These are phyloP conservation scores for Prolemur simus DNA, from an alignment of 2,113 vertebrate species.

Conservation along the genomic window DNA sequence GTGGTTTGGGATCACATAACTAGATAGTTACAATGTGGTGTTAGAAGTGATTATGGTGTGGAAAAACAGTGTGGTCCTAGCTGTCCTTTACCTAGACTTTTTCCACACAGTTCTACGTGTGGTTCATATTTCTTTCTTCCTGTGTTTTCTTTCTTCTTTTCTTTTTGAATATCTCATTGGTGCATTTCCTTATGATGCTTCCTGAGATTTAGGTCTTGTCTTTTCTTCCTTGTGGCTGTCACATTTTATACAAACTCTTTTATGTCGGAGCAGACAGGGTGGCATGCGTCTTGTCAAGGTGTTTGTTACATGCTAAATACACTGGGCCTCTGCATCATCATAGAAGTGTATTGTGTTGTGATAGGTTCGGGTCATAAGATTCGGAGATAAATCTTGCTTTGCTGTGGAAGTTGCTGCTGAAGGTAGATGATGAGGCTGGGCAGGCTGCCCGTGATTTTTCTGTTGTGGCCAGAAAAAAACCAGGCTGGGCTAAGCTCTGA, in stretches of 20 bases:
- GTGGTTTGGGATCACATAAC: neutral
- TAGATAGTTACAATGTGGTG: neutral
- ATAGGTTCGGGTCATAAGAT: neutral
- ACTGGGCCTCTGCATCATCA: accelerated
- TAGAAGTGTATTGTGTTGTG: neutral
- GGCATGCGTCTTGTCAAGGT: neutral
- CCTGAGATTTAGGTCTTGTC: neutral
- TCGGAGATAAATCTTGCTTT: neutral
- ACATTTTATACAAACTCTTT: neutral
- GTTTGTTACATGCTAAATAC: neutral
- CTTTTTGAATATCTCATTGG: neutral
- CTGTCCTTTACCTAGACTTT: neutral
- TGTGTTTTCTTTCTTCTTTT: neutral
- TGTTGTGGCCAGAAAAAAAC: neutral
- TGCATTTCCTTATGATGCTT: neutral
- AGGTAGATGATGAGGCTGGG: neutral
- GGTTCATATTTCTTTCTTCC: neutral
- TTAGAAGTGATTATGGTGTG: neutral
- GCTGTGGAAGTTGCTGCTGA: neutral
- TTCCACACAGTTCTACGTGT: neutral
- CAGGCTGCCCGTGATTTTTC: neutral
- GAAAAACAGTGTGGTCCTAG: neutral
- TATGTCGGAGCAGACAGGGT: neutral
- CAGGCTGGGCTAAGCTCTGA: neutral
- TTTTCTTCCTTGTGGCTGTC: neutral